Percentiles rank a stretch among this genome's conserved stretches.
Evolutionary conservation across 2,888 invertebrate species (phyloP).

Genomic region (Hylaea fasciaria): DNA sequence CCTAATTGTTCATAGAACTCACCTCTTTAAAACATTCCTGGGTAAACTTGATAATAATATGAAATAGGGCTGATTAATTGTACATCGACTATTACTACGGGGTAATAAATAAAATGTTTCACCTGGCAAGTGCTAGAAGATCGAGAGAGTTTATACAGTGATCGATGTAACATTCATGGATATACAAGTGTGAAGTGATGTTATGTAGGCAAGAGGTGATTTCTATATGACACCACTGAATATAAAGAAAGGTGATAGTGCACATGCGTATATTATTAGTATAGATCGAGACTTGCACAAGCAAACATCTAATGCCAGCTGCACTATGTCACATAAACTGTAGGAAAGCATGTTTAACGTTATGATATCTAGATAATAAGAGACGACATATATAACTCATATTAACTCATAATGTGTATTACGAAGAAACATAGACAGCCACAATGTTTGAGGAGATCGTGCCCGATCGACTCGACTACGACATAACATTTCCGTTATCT

Average conservation of each 20-base stretch:
- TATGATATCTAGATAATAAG: conserved; percentile 11
- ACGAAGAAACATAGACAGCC: conserved; percentile 12
- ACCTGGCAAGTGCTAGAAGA: conserved; percentile 89
- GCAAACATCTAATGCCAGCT: conserved; percentile 57
- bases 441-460: conserved; percentile 19
- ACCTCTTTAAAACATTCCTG: conserved; percentile 70
- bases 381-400: conserved; percentile 10
- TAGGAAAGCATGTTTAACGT: conserved; percentile 20
- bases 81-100: conserved; percentile 34
- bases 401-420: conserved; percentile 15
- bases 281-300: conserved; percentile 64
- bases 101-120: conserved; percentile 78
- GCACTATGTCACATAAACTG: conserved; percentile 30
- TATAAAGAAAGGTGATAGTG: conserved; percentile 47
- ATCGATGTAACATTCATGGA: conserved; percentile 77
- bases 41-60: conserved; percentile 51
- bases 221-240: conserved; percentile 55
- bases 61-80: conserved; percentile 28
- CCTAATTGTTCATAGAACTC: conserved; percentile 69
- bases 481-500: conserved; percentile 33
- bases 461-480: conserved; percentile 12
- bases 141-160: conserved; percentile 57
- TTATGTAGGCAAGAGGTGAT: conserved; percentile 76
- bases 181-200: conserved; percentile 70
- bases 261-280: conserved; percentile 69